Base-by-base conservation (phyloP, 2,888 invertebrate genomes). In the Cyaniris semiargus region DNA sequence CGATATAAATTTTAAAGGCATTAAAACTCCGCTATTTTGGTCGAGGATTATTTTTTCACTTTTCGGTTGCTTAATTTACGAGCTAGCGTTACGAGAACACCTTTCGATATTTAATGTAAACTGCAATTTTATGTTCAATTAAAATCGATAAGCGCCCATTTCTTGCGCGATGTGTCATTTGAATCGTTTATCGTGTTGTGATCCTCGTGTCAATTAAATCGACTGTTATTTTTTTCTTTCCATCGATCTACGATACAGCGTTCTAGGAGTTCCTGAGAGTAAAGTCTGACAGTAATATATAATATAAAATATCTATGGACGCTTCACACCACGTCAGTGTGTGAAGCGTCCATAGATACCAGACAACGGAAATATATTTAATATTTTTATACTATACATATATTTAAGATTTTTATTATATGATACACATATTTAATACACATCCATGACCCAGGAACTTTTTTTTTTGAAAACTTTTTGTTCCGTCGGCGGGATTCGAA, bases 41-140 rank as follows among this genome's bases (percentile, higher is more conserved):
- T 74, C 74, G 74, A 18, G 3, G 44, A 74, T 74, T 74, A 23
- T 74, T 48, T 74, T 23, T 74, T 74, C 48, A 48, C 23, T 44
- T 48, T 74, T 27, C 7, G 48, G 74, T 53, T 53, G 13, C 27
- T 74, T 74, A 74, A 74, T 74, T 74, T 74, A 74, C 48, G 48
- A 48, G 23, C 23, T 74, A 74, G 48, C 53, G 74, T 74, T 21
- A 18, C 13, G 74, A 74, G 48, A 18, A 53, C 74, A 74, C 74
- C 74, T 74, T 74, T 74, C 53, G 23, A 74, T 74, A 48, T 74
- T 74, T 23, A 48, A 74, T 74, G 74, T 74, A 48, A 74, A 74
- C 74, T 74, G 74, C 74, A 74, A 74, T 74, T 74, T 74, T 74
- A 74, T 74, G 74, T 74, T 74, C 74, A 74, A 53, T 74, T 48